Conservation (phyloP, 2,797 vertebrate species). For the Sebastes iracundus region DNA sequence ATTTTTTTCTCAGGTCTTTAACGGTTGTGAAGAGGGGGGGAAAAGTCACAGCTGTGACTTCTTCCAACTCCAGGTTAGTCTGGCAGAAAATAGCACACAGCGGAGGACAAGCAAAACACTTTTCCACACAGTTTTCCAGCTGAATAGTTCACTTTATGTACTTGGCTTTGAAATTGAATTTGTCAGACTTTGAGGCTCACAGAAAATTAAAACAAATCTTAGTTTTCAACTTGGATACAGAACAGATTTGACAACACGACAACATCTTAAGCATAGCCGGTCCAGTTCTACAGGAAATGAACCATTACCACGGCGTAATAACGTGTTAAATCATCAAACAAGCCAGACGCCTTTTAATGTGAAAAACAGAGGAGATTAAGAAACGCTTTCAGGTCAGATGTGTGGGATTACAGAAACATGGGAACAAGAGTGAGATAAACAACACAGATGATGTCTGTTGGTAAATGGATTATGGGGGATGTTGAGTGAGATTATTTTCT, state of each 20-base stretch:
- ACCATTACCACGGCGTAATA: neutral
- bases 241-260: neutral
- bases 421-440: slow-evolving; percentile 21
- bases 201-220: neutral
- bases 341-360: neutral
- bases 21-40: slow-evolving; percentile 16
- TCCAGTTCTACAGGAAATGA: neutral
- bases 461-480: slow-evolving; percentile 53
- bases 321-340: neutral
- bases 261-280: neutral
- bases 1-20: slow-evolving; percentile 33
- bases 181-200: neutral
- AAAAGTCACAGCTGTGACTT: slow-evolving; percentile 54
- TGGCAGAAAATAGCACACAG: slow-evolving; percentile 17
- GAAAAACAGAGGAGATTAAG: slow-evolving; percentile 14
- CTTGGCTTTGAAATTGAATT: neutral
- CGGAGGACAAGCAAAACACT: neutral
- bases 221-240: neutral
- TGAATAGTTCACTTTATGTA: neutral
- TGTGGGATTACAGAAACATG: slow-evolving; percentile 44
- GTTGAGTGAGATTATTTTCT: neutral
- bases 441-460: slow-evolving; percentile 36
- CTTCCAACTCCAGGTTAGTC: slow-evolving; percentile 45
- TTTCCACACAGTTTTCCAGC: slow-evolving; percentile 19
- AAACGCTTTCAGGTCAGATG: slow-evolving; percentile 39